phyloP scores from a whole-genome alignment of 1,140 invertebrate genomes.

The Euwallacea fornicatus region DNA sequence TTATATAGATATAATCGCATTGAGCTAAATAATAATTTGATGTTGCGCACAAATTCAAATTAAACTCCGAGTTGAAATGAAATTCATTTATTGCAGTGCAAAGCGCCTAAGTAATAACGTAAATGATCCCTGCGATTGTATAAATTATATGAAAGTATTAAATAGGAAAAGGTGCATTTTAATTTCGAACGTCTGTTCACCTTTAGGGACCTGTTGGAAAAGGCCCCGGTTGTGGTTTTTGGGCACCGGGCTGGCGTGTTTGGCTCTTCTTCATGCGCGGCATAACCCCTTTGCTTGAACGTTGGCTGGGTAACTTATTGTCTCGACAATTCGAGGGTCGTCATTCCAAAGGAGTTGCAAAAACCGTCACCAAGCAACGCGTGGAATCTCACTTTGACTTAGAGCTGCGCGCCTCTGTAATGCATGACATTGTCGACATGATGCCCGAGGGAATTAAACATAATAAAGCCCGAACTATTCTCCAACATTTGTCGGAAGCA shows the following conservation, averaged over 20 bases:
- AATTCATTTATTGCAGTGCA: not conserved
- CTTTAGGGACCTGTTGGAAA: conserved; percentile 92
- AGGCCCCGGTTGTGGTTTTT: conserved; percentile 98
- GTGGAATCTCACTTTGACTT: conserved; percentile 99
- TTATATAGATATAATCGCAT: too few species aligned
- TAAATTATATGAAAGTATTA: not conserved
- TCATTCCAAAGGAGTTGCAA: conserved; percentile 96
- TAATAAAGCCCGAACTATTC: conserved; percentile 97
- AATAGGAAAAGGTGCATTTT: not conserved
- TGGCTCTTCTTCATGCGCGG: conserved; percentile 99
- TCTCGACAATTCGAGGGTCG: conserved; percentile 98
- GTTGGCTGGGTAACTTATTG: conserved; percentile 97
- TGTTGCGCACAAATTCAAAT: too few species aligned
- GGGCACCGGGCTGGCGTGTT: conserved; percentile 99
- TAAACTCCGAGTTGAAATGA: not conserved
- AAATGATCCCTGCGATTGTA: not conserved
- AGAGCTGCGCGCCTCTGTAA: conserved; percentile 95
- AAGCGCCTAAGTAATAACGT: not conserved
- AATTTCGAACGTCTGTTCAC: not conserved
- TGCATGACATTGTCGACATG: conserved; percentile 99
- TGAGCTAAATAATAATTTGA: too few species aligned
- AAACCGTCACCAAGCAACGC: conserved; percentile 99
- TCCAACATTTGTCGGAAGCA: conserved; percentile 98
- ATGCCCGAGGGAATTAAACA: conserved; percentile 99
- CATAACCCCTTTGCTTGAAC: conserved; percentile 94